A percentile compares a stretch with the other conserved stretches of the same genome.
Evolutionary conservation across 92 coral and sea anemone genomes (phyloP).

Genomic region (Scolanthus callimorphus): DNA sequence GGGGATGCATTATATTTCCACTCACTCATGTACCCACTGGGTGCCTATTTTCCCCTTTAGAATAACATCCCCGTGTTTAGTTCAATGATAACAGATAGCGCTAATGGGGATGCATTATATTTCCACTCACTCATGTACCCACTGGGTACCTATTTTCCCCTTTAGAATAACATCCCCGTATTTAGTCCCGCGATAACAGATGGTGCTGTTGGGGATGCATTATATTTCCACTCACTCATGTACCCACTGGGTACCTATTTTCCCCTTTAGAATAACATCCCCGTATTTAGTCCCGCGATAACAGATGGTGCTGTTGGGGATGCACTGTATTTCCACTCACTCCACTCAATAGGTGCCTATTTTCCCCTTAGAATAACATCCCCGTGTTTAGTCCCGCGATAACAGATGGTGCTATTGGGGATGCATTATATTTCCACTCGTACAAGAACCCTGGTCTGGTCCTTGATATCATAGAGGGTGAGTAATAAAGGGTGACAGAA

Average conservation of each 20-base stretch:
- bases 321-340: slow-evolving; percentile 80
- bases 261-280: slow-evolving; percentile 68
- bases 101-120: no score
- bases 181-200: slow-evolving; percentile 91
- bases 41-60: slow-evolving; percentile 24
- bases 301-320: slow-evolving; percentile 97
- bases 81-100: no score
- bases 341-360: no score
- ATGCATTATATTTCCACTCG: slow-evolving; percentile 80
- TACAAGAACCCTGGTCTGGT: slow-evolving; percentile 85
- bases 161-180: slow-evolving; percentile 87
- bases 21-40: slow-evolving; percentile 83
- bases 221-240: slow-evolving; percentile 75
- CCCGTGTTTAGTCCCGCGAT: slow-evolving; percentile 91
- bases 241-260: slow-evolving; percentile 56
- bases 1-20: slow-evolving; percentile 89
- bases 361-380: slow-evolving; percentile 87
- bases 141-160: neutral
- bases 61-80: no score
- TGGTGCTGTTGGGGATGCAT: slow-evolving; percentile 90
- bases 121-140: no score
- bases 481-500: no score
- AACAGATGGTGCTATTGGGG: slow-evolving; percentile 96
- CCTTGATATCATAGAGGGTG: slow-evolving; percentile 89
- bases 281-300: slow-evolving; percentile 85